A percentile compares a stretch with the other conserved stretches of the same genome.
Evolutionary conservation across 1,140 invertebrate species (phyloP).

Genomic region (Trinorchestia longiramus): DNA sequence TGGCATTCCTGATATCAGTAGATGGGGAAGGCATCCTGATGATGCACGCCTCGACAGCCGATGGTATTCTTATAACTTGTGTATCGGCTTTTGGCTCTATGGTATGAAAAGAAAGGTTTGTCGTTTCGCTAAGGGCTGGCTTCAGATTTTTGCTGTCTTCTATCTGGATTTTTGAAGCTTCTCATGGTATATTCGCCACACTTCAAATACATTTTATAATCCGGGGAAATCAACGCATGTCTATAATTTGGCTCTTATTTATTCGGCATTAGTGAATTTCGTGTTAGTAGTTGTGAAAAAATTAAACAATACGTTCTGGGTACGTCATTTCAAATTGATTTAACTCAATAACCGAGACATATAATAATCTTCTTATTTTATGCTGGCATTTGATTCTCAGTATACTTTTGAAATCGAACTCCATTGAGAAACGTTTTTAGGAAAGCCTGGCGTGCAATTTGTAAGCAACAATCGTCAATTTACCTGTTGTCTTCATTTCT

Average conservation of each 20-base stretch:
- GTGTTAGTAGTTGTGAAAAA: background rate
- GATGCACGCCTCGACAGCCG: background rate
- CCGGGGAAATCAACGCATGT: background rate
- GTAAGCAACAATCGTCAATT: too few species aligned
- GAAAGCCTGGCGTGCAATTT: too few species aligned
- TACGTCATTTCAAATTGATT: background rate
- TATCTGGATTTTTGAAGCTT: background rate
- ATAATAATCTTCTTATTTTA: too few species aligned
- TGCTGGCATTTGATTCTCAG: too few species aligned
- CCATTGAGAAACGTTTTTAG: too few species aligned
- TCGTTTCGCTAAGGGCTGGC: background rate
- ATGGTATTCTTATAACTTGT: conserved; percentile 1
- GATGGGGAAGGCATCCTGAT: background rate
- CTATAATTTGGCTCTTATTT: background rate
- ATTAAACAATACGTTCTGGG: background rate
- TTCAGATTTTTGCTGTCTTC: background rate
- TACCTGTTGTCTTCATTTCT: too few species aligned
- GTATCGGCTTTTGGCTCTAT: background rate
- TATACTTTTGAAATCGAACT: too few species aligned
- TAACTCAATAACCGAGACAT: too few species aligned
- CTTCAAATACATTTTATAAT: background rate
- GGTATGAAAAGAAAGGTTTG: background rate
- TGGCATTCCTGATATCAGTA: background rate
- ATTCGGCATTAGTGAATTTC: background rate
- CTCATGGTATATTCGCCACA: background rate